Evolutionary conservation across 2,797 vertebrate genomes (phyloP).

Genomic region (Arremon brunneinucha): DNA sequence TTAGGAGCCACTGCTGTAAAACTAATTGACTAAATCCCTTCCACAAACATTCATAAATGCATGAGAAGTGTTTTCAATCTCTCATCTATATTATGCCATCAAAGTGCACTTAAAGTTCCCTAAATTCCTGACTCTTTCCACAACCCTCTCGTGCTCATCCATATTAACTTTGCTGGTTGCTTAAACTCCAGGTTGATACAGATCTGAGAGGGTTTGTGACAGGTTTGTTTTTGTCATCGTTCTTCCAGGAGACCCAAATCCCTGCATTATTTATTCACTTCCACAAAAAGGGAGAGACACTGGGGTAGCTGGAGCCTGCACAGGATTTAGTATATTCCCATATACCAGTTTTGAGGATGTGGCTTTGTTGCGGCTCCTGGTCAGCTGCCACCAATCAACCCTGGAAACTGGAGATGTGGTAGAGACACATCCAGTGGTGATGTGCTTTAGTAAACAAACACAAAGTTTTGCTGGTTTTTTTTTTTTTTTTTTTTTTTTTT

Average conservation of each 20-base stretch:
- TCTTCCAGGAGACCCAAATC: background rate
- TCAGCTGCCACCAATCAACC: accelerated
- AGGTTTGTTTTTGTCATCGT: accelerated
- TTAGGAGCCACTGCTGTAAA: background rate
- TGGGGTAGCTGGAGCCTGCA: background rate
- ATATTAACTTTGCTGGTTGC: background rate
- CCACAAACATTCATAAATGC: background rate
- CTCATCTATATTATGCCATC: background rate
- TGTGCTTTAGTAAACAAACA: background rate
- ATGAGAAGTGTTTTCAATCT: background rate
- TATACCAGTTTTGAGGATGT: background rate
- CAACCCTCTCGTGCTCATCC: background rate
- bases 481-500: background rate
- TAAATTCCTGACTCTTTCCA: background rate
- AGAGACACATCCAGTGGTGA: background rate
- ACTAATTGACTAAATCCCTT: background rate
- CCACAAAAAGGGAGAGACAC: background rate
- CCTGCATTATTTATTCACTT: background rate
- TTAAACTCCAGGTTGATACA: background rate
- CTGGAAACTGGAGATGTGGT: background rate
- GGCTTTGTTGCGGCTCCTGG: background rate
- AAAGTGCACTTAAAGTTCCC: background rate
- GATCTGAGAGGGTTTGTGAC: background rate
- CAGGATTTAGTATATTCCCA: background rate
- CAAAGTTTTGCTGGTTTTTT: background rate